Base-by-base conservation (phyloP, 2,113 vertebrate species). In the Oreochromis spilurus region DNA sequence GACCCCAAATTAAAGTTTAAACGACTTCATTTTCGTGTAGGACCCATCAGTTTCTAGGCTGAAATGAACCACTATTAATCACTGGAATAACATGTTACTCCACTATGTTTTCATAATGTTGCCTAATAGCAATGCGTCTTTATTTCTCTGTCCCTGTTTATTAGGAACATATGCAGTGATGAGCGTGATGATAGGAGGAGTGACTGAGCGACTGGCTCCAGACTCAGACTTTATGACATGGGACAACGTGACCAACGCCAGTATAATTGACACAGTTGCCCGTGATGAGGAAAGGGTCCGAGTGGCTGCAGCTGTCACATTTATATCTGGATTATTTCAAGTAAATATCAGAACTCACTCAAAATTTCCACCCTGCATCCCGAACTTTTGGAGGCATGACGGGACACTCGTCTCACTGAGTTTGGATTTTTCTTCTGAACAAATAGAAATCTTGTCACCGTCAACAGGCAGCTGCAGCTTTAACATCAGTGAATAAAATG, bases 101-200 rank as follows among this genome's bases (percentile, higher is more conserved):
- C 62, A 45, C 21, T 16, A 1, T 70, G 40, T 62, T 81, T 57
- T 54, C 31, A 24, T 54, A 36, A 79, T 3, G 5, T 17, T 2
- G 5, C 16, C 8, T 36, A 45, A 26, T 21, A 48, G 10, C 14
- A 43, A 5, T 16, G 6, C 52, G 16, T 24, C 4, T 53, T 53
- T 7, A 3, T 62, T 3, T 75, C 17, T 77, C 29, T 55, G 3
- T 79, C 26, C 79, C 55, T 2, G 4, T 31, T 52, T 29, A 70
- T 62, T 88, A 99, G 99, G 99, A 17, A 98, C 98, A 3, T 99
- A 98, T 16, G 98, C 99, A 0, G 95, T 99, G 67, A 97, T 99
- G 94, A 99, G 98, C 0, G 97, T 99, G 89, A 99, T 99, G 99
- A 97, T 99, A 0, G 99, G 99, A 36, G 97, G 97, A 4, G 94